These are phyloP conservation scores for Corythornis cristatus DNA, from an alignment of 2,113 vertebrate species.

Conservation along the genomic window DNA sequence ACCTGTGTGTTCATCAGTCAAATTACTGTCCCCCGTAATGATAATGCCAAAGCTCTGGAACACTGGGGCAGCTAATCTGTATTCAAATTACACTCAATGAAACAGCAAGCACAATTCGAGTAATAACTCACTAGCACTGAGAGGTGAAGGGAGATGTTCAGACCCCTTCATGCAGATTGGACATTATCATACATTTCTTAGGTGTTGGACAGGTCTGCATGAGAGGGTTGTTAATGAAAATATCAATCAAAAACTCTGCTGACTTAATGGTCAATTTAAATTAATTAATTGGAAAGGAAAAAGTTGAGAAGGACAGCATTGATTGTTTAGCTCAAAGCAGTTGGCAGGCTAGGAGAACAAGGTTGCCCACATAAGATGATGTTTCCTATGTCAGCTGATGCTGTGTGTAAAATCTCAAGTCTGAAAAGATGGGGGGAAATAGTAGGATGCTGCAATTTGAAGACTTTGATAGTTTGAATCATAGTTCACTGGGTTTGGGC, in stretches of 20 bases:
- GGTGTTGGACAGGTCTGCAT: constrained; percentile 86
- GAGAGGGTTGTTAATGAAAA: constrained; percentile 87
- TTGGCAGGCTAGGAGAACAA: constrained; percentile 6
- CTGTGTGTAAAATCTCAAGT: not conserved
- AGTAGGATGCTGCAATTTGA: not conserved
- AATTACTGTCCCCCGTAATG: constrained; percentile 87
- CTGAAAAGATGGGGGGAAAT: not conserved
- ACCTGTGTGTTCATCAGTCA: constrained; percentile 90
- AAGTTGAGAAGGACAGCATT: constrained; percentile 72
- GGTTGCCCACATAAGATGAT: constrained; percentile 11
- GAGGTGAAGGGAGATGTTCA: constrained; percentile 77
- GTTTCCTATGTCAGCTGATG: not conserved
- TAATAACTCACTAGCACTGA: constrained; percentile 85
- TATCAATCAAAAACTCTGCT: constrained; percentile 89
- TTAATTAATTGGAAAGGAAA: constrained; percentile 89
- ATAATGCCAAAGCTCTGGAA: constrained; percentile 89
- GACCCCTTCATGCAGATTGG: constrained; percentile 79
- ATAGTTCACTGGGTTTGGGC: not conserved
- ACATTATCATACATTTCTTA: constrained; percentile 89
- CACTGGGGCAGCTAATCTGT: constrained; percentile 91
- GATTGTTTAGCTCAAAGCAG: constrained; percentile 66
- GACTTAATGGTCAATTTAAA: constrained; percentile 92
- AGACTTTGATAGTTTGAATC: not conserved
- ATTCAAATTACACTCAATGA: constrained; percentile 91
- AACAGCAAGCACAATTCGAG: constrained; percentile 78